These are phyloP conservation scores for Dromas ardeola DNA, from an alignment of 2,113 vertebrate species.

Conservation along the genomic window DNA sequence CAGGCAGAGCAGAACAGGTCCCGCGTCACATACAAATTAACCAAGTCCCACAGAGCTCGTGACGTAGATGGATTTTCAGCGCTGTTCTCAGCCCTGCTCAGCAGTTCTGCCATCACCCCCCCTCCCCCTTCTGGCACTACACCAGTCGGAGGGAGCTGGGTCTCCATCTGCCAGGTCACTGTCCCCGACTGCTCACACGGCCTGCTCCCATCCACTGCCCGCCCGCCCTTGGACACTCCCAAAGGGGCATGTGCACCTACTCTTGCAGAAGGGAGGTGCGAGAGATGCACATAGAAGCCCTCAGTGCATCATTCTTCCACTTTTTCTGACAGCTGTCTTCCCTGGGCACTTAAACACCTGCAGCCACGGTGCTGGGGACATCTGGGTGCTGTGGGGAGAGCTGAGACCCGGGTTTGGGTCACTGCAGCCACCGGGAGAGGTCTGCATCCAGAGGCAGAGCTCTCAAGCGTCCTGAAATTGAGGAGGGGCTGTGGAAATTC, in stretches of 20 bases:
- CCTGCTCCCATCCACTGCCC: not conserved
- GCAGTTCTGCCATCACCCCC: not conserved
- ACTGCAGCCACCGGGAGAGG: not conserved
- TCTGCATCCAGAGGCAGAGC: not conserved
- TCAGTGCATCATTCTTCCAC: not conserved
- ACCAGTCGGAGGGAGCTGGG: not conserved
- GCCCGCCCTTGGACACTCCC: not conserved
- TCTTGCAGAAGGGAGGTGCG: not conserved
- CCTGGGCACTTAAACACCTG: not conserved
- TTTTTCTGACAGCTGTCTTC: not conserved
- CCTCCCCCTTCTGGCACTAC: not conserved
- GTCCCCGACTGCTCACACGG: not conserved
- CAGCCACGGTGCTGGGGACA: not conserved
- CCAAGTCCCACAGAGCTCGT: not conserved
- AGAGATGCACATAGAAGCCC: not conserved
- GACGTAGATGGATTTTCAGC: not conserved
- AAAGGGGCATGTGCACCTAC: not conserved
- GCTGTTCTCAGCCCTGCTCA: not conserved
- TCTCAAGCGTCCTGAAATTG: not conserved
- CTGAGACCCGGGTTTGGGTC: not conserved
- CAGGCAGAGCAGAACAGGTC: not conserved
- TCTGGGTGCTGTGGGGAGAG: not conserved
- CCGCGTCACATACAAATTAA: fast-evolving
- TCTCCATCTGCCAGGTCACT: not conserved
- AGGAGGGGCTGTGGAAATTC: not conserved